Base-by-base conservation (phyloP, 2,113 vertebrate genomes). In the Anser brachyrhynchus region DNA sequence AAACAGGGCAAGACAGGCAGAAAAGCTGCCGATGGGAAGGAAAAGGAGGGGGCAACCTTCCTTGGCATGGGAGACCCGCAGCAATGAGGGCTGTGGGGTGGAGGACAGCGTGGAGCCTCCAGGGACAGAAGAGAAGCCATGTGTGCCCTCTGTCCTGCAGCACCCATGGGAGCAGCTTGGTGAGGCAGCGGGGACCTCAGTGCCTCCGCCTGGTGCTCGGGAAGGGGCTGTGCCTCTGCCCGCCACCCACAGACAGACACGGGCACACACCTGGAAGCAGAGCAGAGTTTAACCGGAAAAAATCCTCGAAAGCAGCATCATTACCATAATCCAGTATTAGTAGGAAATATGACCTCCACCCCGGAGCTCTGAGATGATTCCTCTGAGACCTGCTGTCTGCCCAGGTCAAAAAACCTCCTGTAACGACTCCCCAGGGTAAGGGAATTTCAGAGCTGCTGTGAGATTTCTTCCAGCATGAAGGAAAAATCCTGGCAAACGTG, bases 321-420 rank as follows among this genome's bases (percentile, higher is more conserved):
- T 65, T 67, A 57, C 59, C 44, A 26, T 64, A 71, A 90, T n/a
- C 43, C 51, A 64, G 4, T 33, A 51, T 64, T 28, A 58, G 81
- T 57, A 54, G 64, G 25, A 71, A 87, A 84, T 20, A 49, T 1
- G 1, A 10, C 58, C 65, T 64, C 73, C 71, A 15, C 8, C 37
- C 54, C 31, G n/a, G 22, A 76, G 31, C 41, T 87, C 57, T 81
- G 52, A 75, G 43, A 73, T 39, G 4, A 0, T 18, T 90, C 49
- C 59, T 64, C 61, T 26, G 87, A 92, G 79, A 33, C 4, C 49
- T 87, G 39, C 59, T 88, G 62, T 46, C 75, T 75, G 49, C 37
- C 44, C 90, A 89, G 78, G 49, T 93, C 77, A 90, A 84, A 90
- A 84, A 94, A 51, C n/a, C 62, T 74, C 65, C 69, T 87, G 75